Conservation (phyloP, 2,797 vertebrate species). For the Catamblyrhynchus diadema region DNA sequence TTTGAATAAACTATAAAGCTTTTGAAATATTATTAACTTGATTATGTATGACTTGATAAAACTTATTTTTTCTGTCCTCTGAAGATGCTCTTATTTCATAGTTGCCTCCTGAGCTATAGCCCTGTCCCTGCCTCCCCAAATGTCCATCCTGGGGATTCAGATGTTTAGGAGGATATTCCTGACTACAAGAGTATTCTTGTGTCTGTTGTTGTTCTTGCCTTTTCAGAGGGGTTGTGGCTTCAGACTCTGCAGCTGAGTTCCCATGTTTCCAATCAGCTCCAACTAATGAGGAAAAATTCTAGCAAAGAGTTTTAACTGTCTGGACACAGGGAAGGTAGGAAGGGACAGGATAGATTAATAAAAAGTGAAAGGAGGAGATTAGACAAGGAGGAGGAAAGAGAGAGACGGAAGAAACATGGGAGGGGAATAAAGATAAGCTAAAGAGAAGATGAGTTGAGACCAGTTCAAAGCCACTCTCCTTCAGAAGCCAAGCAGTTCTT, state of each 20-base stretch:
- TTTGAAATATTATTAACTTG: neutral
- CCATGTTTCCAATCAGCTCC: neutral
- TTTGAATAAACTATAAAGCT: neutral
- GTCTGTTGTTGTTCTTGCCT: neutral
- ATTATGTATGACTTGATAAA: neutral
- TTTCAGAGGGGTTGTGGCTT: neutral
- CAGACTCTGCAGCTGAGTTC: neutral
- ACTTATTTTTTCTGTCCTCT: neutral
- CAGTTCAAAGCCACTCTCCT: neutral
- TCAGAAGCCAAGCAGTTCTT: neutral
- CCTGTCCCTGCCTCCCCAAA: neutral
- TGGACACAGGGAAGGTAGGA: neutral
- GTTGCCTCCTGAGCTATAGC: neutral
- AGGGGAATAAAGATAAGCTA: neutral
- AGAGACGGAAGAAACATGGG: neutral
- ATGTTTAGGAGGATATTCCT: neutral
- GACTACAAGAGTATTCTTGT: neutral
- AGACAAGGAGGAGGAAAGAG: neutral
- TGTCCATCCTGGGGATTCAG: neutral
- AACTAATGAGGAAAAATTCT: neutral
- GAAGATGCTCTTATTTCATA: neutral
- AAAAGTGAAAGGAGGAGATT: neutral
- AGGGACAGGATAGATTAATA: neutral
- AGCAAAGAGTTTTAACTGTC: neutral
- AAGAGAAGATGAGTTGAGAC: neutral